Conservation (phyloP, 1,140 invertebrate species). For the Potamilus streckersoni region DNA sequence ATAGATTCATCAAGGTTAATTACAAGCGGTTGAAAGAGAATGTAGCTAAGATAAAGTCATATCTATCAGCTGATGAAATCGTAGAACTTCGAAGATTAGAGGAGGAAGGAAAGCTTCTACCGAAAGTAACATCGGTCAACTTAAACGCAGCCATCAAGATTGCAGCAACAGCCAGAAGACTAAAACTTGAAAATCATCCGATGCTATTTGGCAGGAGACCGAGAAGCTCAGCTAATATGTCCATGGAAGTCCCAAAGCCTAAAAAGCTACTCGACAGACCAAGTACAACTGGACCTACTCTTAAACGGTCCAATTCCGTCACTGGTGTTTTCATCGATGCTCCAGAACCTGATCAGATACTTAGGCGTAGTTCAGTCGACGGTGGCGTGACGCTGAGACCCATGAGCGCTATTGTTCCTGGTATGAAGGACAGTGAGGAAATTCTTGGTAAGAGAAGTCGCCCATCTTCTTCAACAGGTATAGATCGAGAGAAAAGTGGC, state of each 20-base stretch:
- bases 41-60: constrained; percentile 54
- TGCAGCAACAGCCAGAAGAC: constrained; percentile 49
- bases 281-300: constrained; percentile 18
- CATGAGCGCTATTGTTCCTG: constrained; percentile 23
- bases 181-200: constrained; percentile 38
- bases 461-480: constrained; percentile 6
- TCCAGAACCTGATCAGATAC: constrained; percentile 22
- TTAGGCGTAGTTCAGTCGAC: constrained; percentile 32
- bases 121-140: constrained; percentile 35
- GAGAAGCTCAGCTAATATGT: not conserved
- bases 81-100: constrained; percentile 48
- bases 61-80: constrained; percentile 58
- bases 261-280: constrained; percentile 23
- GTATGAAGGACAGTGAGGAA: not conserved
- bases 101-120: constrained; percentile 47
- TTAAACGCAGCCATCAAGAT: constrained; percentile 58
- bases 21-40: constrained; percentile 56
- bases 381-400: constrained; percentile 19
- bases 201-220: constrained; percentile 18
- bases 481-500: not conserved
- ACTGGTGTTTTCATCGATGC: constrained; percentile 54
- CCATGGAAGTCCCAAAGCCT: constrained; percentile 1
- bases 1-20: constrained; percentile 45
- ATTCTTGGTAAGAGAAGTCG: constrained; percentile 2
- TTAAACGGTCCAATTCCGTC: constrained; percentile 51